Conservation (phyloP, 2,888 invertebrate species). For the Odontomyia ornata region DNA sequence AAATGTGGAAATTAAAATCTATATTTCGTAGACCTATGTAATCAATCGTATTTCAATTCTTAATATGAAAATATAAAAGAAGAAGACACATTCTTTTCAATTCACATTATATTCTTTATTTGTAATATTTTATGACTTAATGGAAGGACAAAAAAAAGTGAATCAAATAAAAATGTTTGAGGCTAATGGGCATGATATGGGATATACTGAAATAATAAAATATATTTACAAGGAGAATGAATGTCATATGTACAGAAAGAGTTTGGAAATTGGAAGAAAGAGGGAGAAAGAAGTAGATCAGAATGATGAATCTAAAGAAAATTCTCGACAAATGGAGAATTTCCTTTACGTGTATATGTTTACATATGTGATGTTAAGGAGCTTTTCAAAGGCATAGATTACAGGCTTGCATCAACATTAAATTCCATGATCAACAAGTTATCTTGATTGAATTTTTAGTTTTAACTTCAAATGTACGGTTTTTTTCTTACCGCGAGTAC, state of each 20-base stretch:
- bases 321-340: neutral
- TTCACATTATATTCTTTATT: neutral
- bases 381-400: neutral
- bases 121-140: slow-evolving; percentile 9
- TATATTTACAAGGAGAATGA: slow-evolving; percentile 5
- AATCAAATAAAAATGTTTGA: neutral
- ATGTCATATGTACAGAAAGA: neutral
- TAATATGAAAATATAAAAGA: too few relatives aligned
- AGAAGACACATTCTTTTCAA: neutral
- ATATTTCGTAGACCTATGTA: too few relatives aligned
- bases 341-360: neutral
- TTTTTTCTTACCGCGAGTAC: too few relatives aligned
- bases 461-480: too few relatives aligned
- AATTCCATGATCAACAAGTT: too few relatives aligned
- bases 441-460: too few relatives aligned
- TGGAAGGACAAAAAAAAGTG: neutral
- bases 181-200: neutral
- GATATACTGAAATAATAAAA: neutral
- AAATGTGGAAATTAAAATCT: too few relatives aligned
- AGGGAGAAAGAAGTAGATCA: neutral
- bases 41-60: too few relatives aligned
- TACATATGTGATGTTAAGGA: neutral
- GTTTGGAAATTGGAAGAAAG: neutral
- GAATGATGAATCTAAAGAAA: neutral
- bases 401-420: too few relatives aligned